Evolutionary conservation across 2,113 vertebrate genomes (phyloP).

Genomic region (Anarrhichthys ocellatus): DNA sequence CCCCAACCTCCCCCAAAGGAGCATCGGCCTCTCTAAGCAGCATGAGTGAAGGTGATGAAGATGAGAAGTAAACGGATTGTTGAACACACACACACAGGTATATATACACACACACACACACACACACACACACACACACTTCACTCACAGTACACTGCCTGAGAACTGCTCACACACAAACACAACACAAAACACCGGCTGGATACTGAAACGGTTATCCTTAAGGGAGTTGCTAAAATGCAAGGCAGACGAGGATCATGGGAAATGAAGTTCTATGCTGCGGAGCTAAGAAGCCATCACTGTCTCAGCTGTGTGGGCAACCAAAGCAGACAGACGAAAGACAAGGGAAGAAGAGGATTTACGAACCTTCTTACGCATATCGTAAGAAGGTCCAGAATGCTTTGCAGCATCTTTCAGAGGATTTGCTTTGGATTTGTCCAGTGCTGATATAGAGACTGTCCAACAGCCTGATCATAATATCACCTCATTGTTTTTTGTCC

Average conservation of each 20-base stretch:
- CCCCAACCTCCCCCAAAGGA: conserved; percentile 89
- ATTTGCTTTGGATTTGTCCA: conserved; percentile 45
- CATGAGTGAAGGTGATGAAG: conserved; percentile 95
- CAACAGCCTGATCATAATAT: conserved; percentile 41
- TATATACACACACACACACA: conserved; percentile 19
- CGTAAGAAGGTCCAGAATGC: conserved; percentile 33
- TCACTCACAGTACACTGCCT: conserved; percentile 50
- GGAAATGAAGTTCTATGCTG: conserved; percentile 54
- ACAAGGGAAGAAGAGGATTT: conserved; percentile 16
- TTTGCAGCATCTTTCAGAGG: conserved; percentile 30
- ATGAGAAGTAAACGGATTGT: conserved; percentile 88
- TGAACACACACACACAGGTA: conserved; percentile 4
- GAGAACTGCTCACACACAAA: conserved; percentile 35
- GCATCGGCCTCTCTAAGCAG: conserved; percentile 93
- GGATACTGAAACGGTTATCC: conserved; percentile 53
- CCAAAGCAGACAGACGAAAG: conserved; percentile 20
- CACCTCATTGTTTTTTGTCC: conserved; percentile 38
- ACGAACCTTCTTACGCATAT: conserved; percentile 18
- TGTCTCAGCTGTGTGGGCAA: conserved; percentile 54
- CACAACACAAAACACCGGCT: conserved; percentile 43
- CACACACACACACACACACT: conserved; percentile 30
- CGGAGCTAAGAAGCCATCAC: conserved; percentile 61
- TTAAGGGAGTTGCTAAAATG: conserved; percentile 48
- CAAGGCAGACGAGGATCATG: conserved; percentile 48
- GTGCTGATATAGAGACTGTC: conserved; percentile 39